A percentile compares a stretch with the other conserved stretches of the same genome.
phyloP scores from a whole-genome alignment of 2,113 vertebrate genomes.

The Mobula birostris region DNA sequence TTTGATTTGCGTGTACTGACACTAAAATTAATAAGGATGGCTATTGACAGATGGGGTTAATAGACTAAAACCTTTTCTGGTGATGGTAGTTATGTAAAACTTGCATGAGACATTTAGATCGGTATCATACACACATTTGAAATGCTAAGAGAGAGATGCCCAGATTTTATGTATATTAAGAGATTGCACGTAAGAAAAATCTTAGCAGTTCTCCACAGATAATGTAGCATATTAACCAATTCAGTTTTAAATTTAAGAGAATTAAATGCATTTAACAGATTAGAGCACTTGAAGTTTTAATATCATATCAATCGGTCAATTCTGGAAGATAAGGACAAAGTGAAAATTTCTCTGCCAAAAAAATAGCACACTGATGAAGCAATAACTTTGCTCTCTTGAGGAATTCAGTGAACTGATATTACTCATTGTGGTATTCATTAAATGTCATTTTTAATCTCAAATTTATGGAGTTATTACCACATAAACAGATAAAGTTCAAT shows the following conservation, averaged over 20 bases:
- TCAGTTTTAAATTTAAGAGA: not conserved
- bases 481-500: not conserved
- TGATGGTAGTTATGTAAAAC: not conserved
- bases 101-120: not conserved
- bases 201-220: too few species aligned
- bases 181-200: not conserved
- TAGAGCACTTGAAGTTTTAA: not conserved
- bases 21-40: not conserved
- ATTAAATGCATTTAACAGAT: not conserved
- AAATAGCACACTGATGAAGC: not conserved
- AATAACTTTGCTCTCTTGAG: not conserved
- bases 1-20: not conserved
- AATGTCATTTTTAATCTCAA: not conserved
- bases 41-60: not conserved
- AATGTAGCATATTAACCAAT: not conserved
- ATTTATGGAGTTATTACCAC: not conserved
- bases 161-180: not conserved
- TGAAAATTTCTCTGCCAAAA: not conserved
- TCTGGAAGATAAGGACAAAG: not conserved
- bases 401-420: not conserved
- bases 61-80: constrained; percentile 10
- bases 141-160: not conserved
- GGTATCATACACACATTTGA: not conserved
- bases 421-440: not conserved
- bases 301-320: not conserved